These are phyloP conservation scores for Ginglymostoma cirratum DNA, from an alignment of 2,113 vertebrate species.

Conservation along the genomic window DNA sequence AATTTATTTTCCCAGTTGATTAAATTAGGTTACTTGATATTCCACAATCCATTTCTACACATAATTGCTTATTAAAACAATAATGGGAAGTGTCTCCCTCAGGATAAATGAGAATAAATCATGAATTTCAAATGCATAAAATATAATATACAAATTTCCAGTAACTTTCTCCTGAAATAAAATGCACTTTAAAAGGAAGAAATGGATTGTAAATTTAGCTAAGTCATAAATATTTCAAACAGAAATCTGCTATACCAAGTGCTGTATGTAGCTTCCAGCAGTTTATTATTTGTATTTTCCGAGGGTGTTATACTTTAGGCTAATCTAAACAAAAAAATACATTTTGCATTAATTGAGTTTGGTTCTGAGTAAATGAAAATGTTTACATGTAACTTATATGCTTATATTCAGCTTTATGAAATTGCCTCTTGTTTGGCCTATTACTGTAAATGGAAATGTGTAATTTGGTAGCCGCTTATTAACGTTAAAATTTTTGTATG, in stretches of 20 bases:
- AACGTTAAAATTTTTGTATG: not conserved
- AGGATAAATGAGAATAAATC: conserved; percentile 27
- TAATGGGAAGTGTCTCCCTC: conserved; percentile 26
- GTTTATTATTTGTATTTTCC: conserved; percentile 8
- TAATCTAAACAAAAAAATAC: not conserved
- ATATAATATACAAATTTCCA: not conserved
- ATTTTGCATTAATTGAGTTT: conserved; percentile 8
- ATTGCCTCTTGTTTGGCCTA: not conserved
- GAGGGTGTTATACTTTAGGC: not conserved
- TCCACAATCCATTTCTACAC: conserved; percentile 21
- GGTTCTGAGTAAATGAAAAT: not conserved
- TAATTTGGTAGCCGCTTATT: not conserved
- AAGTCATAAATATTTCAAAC: conserved; percentile 17
- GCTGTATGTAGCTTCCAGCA: not conserved
- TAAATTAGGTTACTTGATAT: conserved; percentile 34
- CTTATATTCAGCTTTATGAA: not conserved
- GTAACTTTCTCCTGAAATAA: conserved; percentile 29
- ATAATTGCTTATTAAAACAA: conserved; percentile 35
- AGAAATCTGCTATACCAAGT: not conserved
- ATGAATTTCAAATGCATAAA: conserved; percentile 22
- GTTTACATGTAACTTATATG: not conserved
- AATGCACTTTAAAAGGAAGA: not conserved
- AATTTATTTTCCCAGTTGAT: conserved; percentile 35
- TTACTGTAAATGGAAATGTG: not conserved
- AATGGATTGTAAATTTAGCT: conserved; percentile 12